A percentile compares a stretch with the other conserved stretches of the same genome.
phyloP scores from a whole-genome alignment of 2,888 invertebrate genomes.

The Macrophya annulata region DNA sequence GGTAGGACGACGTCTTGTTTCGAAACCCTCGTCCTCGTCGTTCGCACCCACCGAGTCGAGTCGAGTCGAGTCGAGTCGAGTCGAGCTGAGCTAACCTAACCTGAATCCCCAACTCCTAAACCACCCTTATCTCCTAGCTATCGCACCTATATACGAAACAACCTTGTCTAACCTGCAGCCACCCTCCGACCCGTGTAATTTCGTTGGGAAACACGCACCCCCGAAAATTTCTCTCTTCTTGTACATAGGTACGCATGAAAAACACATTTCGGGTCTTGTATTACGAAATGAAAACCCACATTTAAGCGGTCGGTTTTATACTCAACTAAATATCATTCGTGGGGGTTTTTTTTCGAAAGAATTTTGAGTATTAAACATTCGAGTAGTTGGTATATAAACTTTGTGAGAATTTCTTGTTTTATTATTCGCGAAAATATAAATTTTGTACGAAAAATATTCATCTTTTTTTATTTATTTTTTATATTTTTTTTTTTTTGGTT shows the following conservation, averaged over 20 bases:
- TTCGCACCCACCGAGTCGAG: neutral
- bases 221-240: slow-evolving; percentile 16
- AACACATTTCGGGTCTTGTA: neutral
- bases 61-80: no score
- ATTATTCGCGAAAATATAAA: no score
- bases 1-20: neutral
- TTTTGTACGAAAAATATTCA: no score
- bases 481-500: no score
- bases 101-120: neutral
- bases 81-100: no score
- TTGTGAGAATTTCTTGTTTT: no score
- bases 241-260: neutral
- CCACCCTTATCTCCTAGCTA: neutral
- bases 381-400: no score
- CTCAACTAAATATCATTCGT: neutral
- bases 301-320: neutral
- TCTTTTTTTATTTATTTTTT: no score
- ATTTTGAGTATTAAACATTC: no score
- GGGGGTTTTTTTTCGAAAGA: no score
- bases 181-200: slow-evolving; percentile 41
- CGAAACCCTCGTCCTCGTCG: neutral
- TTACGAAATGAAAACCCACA: neutral
- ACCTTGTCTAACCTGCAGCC: slow-evolving; percentile 27
- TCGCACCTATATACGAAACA: neutral
- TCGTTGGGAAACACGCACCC: slow-evolving; percentile 3